Conservation (phyloP, 2,888 invertebrate species). For the Microchrysa polita region DNA sequence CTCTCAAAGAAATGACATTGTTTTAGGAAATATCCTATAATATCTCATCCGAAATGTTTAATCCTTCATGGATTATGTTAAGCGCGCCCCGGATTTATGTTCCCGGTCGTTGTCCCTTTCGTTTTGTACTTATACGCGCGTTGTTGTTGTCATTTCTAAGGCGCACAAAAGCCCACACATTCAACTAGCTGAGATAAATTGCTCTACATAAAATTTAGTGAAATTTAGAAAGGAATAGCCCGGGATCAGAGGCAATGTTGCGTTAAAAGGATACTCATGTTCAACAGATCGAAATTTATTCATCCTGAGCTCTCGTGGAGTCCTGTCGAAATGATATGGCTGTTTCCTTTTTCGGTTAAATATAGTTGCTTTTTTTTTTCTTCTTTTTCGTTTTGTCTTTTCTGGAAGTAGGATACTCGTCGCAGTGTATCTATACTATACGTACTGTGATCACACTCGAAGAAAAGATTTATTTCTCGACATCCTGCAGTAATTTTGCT, state of each 20-base stretch:
- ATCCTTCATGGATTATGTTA: conserved; percentile 51
- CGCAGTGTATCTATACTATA: neutral
- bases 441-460: neutral
- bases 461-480: conserved; percentile 31
- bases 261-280: conserved; percentile 52
- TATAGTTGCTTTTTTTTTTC: conserved; percentile 37
- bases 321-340: neutral
- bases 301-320: conserved; percentile 42
- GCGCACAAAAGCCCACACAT: conserved; percentile 34
- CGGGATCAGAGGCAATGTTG: conserved; percentile 51
- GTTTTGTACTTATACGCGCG: no score
- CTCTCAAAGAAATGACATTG: neutral
- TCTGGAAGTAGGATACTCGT: no score
- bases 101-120: conserved; percentile 47
- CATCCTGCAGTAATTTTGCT: conserved; percentile 29
- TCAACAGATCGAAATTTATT: conserved; percentile 50
- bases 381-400: conserved; percentile 8
- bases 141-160: conserved; percentile 37
- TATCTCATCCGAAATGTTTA: conserved; percentile 47
- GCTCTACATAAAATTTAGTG: conserved; percentile 35
- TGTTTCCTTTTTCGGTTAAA: neutral
- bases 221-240: conserved; percentile 41
- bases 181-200: conserved; percentile 37
- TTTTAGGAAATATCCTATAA: conserved; percentile 3
- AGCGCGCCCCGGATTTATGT: conserved; percentile 50